Evolutionary conservation across 2,888 invertebrate genomes (phyloP).

Genomic region (Sphinx pinastri): DNA sequence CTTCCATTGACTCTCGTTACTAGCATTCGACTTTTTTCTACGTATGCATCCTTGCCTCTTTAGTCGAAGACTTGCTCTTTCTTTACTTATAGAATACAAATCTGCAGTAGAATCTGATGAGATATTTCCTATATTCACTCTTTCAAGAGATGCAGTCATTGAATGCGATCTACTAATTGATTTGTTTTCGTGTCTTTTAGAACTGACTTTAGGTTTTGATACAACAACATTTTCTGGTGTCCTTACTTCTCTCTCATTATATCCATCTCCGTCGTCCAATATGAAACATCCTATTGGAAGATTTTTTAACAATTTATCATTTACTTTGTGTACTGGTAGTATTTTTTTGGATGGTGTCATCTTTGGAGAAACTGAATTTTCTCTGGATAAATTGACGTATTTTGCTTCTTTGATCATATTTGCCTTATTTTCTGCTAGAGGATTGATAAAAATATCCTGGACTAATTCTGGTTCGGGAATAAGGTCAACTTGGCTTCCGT

Average conservation of each 20-base stretch:
- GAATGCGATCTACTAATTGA: slow-evolving; percentile 67
- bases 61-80: slow-evolving; percentile 65
- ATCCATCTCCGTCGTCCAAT: slow-evolving; percentile 76
- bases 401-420: slow-evolving; percentile 76
- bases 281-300: slow-evolving; percentile 78
- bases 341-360: slow-evolving; percentile 65
- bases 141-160: slow-evolving; percentile 60
- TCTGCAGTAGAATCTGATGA: slow-evolving; percentile 74
- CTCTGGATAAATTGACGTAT: slow-evolving; percentile 73
- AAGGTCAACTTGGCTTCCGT: slow-evolving; percentile 56
- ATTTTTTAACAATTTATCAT: slow-evolving; percentile 70
- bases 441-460: slow-evolving; percentile 73
- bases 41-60: slow-evolving; percentile 85
- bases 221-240: slow-evolving; percentile 68
- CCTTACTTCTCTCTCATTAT: slow-evolving; percentile 79
- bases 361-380: slow-evolving; percentile 76
- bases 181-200: slow-evolving; percentile 41
- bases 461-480: slow-evolving; percentile 60
- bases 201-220: slow-evolving; percentile 39
- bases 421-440: slow-evolving; percentile 70
- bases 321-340: slow-evolving; percentile 63
- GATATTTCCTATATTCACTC: slow-evolving; percentile 52
- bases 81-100: slow-evolving; percentile 56
- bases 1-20: slow-evolving; percentile 69
- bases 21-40: slow-evolving; percentile 77